phyloP scores from a whole-genome alignment of 2,888 invertebrate species.

The Tenthredo distinguenda region DNA sequence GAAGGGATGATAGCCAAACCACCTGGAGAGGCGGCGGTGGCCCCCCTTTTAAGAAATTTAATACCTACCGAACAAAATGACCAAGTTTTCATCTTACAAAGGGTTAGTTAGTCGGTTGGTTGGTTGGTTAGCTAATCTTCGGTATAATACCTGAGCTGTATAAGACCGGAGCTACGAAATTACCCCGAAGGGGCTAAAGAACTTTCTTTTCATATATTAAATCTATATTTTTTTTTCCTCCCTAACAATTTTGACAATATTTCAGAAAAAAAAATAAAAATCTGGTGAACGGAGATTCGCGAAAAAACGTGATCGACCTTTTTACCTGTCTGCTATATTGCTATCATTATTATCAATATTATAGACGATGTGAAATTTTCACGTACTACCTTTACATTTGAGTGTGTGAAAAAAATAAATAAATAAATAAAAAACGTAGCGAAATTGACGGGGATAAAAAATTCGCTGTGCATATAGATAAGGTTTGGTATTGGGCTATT shows the following conservation, averaged over 20 bases:
- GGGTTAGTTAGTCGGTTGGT: not conserved
- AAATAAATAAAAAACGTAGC: not conserved
- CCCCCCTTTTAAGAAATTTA: not conserved
- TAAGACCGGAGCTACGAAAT: not conserved
- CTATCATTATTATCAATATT: no score
- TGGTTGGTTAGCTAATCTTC: not conserved
- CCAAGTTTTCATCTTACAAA: slow-evolving; percentile 7
- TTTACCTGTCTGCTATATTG: no score
- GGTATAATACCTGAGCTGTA: not conserved
- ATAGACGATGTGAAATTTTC: no score
- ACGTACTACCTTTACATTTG: no score
- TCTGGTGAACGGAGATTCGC: no score
- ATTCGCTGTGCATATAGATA: slow-evolving; percentile 17
- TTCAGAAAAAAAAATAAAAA: no score
- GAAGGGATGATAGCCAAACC: not conserved
- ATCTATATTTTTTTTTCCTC: not conserved
- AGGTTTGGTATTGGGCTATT: slow-evolving; percentile 1
- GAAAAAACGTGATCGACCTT: no score
- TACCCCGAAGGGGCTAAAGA: not conserved
- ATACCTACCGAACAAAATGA: not conserved
- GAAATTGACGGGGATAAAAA: not conserved
- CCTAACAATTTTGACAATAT: not conserved
- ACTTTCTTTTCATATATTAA: not conserved
- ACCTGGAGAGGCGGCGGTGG: not conserved
- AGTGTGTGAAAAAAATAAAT: no score